Base-by-base conservation (phyloP, 2,113 vertebrate species). In the Ceyx margarethae region DNA sequence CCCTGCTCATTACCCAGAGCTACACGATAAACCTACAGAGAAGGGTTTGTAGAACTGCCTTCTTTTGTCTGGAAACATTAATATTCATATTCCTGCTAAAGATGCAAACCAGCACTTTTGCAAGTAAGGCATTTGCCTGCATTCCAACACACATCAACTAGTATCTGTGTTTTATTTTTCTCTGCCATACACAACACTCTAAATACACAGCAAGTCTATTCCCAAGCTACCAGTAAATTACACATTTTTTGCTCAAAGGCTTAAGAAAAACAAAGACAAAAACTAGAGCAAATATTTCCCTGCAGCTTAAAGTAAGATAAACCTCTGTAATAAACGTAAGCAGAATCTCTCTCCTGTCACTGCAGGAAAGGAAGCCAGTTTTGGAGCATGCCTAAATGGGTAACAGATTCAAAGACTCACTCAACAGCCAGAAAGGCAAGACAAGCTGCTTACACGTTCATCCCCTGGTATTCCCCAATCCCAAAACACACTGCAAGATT, bases 191-290 rank as follows among this genome's bases (percentile, higher is more conserved):
- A 82, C 64, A 62, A 33, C 26, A 51, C 42, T 29, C n/a, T 43
- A 50, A 89, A 82, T 21, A 56, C 2, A 82, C 28, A 91, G 56
- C 46, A 89, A 93, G 25, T 35, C 33, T 35, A 91, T 56, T 87
- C 64, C 46, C 71, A 83, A 83, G 23, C 53, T 53, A 82, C 64
- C 56, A 87, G 87, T 57, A 95, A 94, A 95, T 85, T 87, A 75
- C 75, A 46, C 60, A 35, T 51, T 72, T 48, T 56, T 74, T 61
- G 74, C 72, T 91, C 64, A 57, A 71, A 28, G 78, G 58, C 56
- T 89, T 85, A 90, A 93, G 43, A 68, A 93, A 95, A 93, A 88
- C 45, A 85, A 85, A 90, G 66, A 78, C 60, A 42, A 89, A 87
- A 87, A 37, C 45, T 57, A 58, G 72, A 87, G 53, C 46, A 89